Evolutionary conservation across 2,797 vertebrate species (phyloP).

Genomic region (Crenichthys baileyi): DNA sequence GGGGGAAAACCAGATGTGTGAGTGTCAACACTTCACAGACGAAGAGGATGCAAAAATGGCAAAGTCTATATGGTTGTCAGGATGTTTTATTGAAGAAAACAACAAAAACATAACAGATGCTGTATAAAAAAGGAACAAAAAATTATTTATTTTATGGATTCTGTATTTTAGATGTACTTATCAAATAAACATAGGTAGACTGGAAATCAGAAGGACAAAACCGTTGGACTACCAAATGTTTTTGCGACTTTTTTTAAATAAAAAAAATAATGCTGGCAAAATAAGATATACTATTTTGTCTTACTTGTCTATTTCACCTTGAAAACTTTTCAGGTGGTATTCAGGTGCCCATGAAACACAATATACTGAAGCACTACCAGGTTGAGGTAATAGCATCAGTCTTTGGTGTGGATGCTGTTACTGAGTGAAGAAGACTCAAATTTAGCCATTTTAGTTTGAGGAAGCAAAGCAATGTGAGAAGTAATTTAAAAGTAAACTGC

Average conservation of each 20-base stretch:
- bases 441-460: background rate
- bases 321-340: background rate
- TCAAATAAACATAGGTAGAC: background rate
- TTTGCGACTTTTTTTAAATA: conserved; percentile 4
- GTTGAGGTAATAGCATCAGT: background rate
- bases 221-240: conserved; percentile 10
- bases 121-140: conserved; percentile 32
- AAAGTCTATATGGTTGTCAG: conserved; percentile 12
- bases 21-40: conserved; percentile 27
- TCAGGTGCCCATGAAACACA: background rate
- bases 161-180: background rate
- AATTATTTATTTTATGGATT: conserved; percentile 35
- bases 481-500: background rate
- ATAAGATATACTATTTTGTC: background rate
- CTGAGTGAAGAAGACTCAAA: too few species aligned
- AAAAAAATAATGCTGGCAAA: background rate
- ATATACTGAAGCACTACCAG: background rate
- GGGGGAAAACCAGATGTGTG: conserved; percentile 64
- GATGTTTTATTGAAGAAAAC: conserved; percentile 35
- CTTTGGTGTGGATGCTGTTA: too few species aligned
- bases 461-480: background rate
- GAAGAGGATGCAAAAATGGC: conserved; percentile 32
- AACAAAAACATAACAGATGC: conserved; percentile 22
- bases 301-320: background rate
- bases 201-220: conserved; percentile 19